Conservation (phyloP, 2,888 invertebrate genomes). For the Epistrophe grossulariae region DNA sequence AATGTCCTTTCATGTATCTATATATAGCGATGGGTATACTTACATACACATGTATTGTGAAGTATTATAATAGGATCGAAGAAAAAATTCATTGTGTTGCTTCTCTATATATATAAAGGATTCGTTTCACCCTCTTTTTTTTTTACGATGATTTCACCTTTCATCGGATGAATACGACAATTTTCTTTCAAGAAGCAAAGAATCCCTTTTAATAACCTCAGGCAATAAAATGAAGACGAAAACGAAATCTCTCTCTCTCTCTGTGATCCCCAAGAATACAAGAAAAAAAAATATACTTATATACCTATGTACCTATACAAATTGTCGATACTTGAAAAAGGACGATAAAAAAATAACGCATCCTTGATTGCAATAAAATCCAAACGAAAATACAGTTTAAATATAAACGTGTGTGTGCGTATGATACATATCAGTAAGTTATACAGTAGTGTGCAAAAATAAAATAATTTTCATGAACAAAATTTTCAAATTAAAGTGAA, state of each 20-base stretch:
- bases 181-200: conserved; percentile 53
- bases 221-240: conserved; percentile 67
- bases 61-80: conserved; percentile 11
- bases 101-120: conserved; percentile 16
- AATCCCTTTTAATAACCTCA: conserved; percentile 73
- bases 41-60: background rate
- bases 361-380: conserved; percentile 75
- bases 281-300: conserved; percentile 28
- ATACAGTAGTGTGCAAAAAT: conserved; percentile 20
- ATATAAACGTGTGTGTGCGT: background rate
- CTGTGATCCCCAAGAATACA: background rate
- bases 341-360: conserved; percentile 74
- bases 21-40: background rate
- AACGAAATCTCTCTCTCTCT: conserved; percentile 5
- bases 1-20: conserved; percentile 42
- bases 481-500: too few species aligned
- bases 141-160: conserved; percentile 73
- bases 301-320: conserved; percentile 46
- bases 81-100: conserved; percentile 16
- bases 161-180: conserved; percentile 60
- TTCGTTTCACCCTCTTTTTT: conserved; percentile 19
- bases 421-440: conserved; percentile 4
- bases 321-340: conserved; percentile 70
- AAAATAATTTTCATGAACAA: background rate
- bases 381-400: conserved; percentile 27